Percentiles rank a stretch among this genome's conserved stretches.
phyloP scores from a whole-genome alignment of 1,140 invertebrate species.

The Chironomus striatipennis region DNA sequence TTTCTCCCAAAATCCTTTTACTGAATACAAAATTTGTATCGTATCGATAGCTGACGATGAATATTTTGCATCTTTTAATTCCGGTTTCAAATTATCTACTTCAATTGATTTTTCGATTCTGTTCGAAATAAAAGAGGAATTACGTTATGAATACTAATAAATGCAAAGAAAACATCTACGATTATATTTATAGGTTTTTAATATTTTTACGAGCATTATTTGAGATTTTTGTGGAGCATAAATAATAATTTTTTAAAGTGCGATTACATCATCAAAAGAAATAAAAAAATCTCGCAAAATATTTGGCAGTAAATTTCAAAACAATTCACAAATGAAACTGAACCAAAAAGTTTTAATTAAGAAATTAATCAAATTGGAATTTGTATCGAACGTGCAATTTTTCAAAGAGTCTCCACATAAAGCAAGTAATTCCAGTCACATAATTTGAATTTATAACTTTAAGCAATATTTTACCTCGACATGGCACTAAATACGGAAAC shows the following conservation, averaged over 20 bases:
- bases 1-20: conserved; percentile 2
- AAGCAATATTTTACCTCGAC: background rate
- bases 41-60: background rate
- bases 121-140: background rate
- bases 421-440: no score
- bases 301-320: no score
- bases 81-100: background rate
- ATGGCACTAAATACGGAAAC: conserved; percentile 78
- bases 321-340: background rate
- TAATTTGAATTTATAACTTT: background rate
- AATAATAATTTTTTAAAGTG: no score
- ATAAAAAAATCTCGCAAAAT: no score
- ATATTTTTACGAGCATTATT: no score
- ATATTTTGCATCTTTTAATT: background rate
- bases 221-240: no score
- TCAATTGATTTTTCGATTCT: conserved; percentile 28
- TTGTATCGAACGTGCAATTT: background rate
- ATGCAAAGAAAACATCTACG: background rate
- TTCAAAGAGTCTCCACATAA: no score
- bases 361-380: background rate
- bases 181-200: no score
- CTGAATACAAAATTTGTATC: background rate
- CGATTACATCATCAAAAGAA: no score
- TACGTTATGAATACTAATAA: background rate
- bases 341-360: background rate